Conservation (phyloP, 2,797 vertebrate species). For the Chlorospingus semifuscus region DNA sequence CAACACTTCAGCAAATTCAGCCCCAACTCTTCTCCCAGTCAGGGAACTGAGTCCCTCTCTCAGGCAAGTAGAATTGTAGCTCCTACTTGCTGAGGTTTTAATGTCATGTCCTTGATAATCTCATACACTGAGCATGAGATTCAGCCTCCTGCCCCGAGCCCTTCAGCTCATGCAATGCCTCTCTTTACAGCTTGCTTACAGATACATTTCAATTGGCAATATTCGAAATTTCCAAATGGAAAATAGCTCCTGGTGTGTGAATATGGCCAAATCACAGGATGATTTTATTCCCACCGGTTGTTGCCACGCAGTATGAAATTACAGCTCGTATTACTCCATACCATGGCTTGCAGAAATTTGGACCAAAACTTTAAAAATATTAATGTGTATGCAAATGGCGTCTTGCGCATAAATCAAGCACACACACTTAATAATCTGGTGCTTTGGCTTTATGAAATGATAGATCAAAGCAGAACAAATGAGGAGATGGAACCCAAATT, state of each 20-base stretch:
- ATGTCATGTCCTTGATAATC: background rate
- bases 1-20: background rate
- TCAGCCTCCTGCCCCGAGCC: background rate
- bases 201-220: conserved; percentile 24
- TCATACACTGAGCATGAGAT: background rate
- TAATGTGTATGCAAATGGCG: conserved; percentile 52
- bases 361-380: conserved; percentile 51
- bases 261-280: conserved; percentile 25
- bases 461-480: conserved; percentile 64
- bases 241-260: conserved; percentile 55
- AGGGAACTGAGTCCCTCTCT: background rate
- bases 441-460: conserved; percentile 52
- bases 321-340: conserved; percentile 13
- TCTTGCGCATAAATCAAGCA: conserved; percentile 39
- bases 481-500: conserved; percentile 64
- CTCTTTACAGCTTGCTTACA: background rate
- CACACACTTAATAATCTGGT: conserved; percentile 22
- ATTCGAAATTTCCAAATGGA: conserved; percentile 56
- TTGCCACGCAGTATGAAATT: conserved; percentile 23
- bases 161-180: background rate
- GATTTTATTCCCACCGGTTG: conserved; percentile 43
- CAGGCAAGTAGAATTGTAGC: background rate
- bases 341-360: conserved; percentile 53
- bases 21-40: background rate
- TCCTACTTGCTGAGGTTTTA: background rate